Evolutionary conservation across 2,797 vertebrate species (phyloP), one percentile per base, ranked within the genome.

Genomic region (Ceyx erithaca): DNA sequence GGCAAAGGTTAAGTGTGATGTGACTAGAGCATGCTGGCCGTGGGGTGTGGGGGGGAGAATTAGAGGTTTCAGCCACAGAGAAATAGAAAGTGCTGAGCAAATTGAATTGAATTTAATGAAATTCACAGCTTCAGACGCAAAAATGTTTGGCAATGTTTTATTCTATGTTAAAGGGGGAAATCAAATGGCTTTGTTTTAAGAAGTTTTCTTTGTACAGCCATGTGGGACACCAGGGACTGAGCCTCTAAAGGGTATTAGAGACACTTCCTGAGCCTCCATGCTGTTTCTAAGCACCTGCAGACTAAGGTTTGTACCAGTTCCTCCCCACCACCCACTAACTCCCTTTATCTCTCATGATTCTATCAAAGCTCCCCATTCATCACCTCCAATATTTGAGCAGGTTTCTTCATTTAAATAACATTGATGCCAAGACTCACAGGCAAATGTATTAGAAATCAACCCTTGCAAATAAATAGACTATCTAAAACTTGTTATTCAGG

Each of bases 1-100:
- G 89, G 95, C 96, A 97, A 97, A 98, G 98, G 98, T 98, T 98
- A 98, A 98, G 97, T 98, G 97, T 97, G 98, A 97, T 98, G 97
- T 98, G 97, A 95, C 96, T 96, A 80, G 95, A 96, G 97, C 95
- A 96, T 25, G 81, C 92, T 94, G 95, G 73, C 92, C 17, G 33
- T 3, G 7, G 92, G 80, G 93, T 0, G 19, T 75, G 21, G 77
- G 55, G 64, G 61, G 37, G 51, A 79, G 93, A 97, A 95, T 92
- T 95, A 96, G 91, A 91, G 92, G 91, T 95, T 96, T 96, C 93
- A 97, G 70, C 68, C 90, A 64, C 93, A 96, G 86, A 94, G 91
- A 97, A 94, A 94, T 82, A 71, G 94, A 91, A 87, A 92, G 58
- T 11, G 33, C 86, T 89, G 83, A 93, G 90, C 10, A 3, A 93